Base-by-base conservation (phyloP, 64 coral and sea anemone species). In the Montipora efflorescens region DNA sequence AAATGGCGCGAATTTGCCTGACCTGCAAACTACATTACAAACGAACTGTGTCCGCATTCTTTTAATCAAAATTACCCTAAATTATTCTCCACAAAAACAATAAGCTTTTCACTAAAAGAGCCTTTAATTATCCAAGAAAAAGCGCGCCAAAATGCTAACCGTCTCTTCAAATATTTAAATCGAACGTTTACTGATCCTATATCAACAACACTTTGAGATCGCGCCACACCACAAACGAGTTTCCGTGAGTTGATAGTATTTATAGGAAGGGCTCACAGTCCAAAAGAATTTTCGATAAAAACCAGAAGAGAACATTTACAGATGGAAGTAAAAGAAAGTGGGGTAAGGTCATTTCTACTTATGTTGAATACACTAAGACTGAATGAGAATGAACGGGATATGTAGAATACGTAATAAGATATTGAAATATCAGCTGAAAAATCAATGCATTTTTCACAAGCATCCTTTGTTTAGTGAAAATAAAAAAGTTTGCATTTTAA, bases 151-250 rank as follows among this genome's bases (percentile, higher is more conserved):
- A 86, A 47, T 50, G 49, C 67, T 15, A 86, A 86, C 82, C 7
- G 82, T 86, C 64, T 67, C 66, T 86, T 86, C 48, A 86, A 50
- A 45, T 48, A 72, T 47, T 62, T 64, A 82, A 86, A 78, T 50
- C 4, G 4, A 50, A 20, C 7, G 1, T 47, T 85, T 5, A 23
- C 2, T 67, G 4, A 71, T 70, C 11, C 20, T 7, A 64, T 64
- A 64, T 50, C 19, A 36, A 49, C 46, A 70, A 57, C 53, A 57
- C 53, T 36, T 36, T 36, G 36, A 57, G 53, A 57, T 8, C 53
- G 53, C 45, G 19, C 46, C 68, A 71, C 22, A 47, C 16, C 1
- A 12, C 13, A 64, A 69, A 11, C 23, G 25, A n/a, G 6, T 81
- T 52, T 49, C 49, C 0, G 74, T 13, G 23, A 76, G 25, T 9